Conservation (phyloP, 2,113 vertebrate genomes). For the Sigmodon hispidus region DNA sequence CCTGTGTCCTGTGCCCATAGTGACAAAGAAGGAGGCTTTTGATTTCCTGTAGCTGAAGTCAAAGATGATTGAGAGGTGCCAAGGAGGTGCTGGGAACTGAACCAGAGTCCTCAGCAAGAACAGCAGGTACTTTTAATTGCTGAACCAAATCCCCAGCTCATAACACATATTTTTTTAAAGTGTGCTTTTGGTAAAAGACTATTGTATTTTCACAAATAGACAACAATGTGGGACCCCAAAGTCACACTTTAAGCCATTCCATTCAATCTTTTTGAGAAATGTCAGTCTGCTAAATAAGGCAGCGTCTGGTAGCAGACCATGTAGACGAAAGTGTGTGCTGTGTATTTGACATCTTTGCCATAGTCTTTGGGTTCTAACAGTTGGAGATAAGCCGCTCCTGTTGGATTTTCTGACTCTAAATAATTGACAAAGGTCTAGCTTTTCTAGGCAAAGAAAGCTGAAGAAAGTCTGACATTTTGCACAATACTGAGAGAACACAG, state of each 20-base stretch:
- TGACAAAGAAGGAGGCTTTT: background rate
- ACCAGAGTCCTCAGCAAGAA: background rate
- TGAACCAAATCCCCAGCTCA: no score
- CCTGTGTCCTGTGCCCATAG: background rate
- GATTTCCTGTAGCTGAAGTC: no score
- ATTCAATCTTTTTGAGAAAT: background rate
- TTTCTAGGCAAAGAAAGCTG: background rate
- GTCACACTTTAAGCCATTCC: background rate
- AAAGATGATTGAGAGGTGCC: background rate
- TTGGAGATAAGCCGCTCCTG: background rate
- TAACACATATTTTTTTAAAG: background rate
- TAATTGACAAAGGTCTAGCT: background rate
- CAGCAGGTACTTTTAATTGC: background rate
- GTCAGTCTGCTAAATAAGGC: background rate
- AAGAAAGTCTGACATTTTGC: constrained; percentile 37
- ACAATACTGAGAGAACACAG: background rate
- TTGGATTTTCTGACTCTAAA: constrained; percentile 7
- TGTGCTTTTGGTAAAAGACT: background rate
- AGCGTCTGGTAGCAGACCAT: background rate
- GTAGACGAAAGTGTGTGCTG: background rate
- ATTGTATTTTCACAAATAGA: background rate
- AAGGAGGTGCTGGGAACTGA: background rate
- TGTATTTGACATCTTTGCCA: background rate
- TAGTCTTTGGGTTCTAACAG: background rate
- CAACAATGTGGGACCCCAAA: background rate